These are phyloP conservation scores for Dryocosmus kuriphilus DNA, from an alignment of 2,888 invertebrate species.

Conservation along the genomic window DNA sequence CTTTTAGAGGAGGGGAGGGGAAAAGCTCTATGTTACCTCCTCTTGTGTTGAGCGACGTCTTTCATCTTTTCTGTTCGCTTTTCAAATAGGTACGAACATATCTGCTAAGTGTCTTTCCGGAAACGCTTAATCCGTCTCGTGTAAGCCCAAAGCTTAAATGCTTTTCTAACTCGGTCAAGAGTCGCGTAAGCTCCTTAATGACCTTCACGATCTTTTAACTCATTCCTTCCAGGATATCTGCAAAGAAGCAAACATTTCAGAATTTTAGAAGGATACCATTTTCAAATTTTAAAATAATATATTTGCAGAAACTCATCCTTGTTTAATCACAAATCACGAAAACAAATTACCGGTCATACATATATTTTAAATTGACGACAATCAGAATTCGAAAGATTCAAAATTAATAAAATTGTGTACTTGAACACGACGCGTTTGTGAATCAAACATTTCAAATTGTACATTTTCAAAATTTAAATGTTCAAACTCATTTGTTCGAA, in stretches of 20 bases:
- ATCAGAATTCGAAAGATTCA: too few species aligned
- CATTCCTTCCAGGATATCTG: slow-evolving; percentile 23
- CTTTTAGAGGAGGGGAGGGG: slow-evolving; percentile 1
- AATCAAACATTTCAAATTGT: too few species aligned
- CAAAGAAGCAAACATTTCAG: background rate
- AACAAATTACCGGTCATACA: too few species aligned
- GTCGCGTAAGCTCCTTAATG: slow-evolving; percentile 13
- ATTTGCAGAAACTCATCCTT: too few species aligned
- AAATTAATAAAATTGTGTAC: too few species aligned
- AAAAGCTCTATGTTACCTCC: background rate
- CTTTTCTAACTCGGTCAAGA: slow-evolving; percentile 17
- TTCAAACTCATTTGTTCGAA: too few species aligned
- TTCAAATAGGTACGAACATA: slow-evolving; percentile 3
- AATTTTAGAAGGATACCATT: too few species aligned
- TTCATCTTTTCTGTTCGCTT: background rate
- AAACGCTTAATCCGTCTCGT: slow-evolving; percentile 13
- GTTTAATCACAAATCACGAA: too few species aligned
- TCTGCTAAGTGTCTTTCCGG: slow-evolving; percentile 9
- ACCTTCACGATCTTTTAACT: background rate
- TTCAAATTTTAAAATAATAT: too few species aligned
- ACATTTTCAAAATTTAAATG: too few species aligned
- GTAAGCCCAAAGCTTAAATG: background rate
- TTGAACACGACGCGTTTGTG: too few species aligned
- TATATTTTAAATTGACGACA: too few species aligned
- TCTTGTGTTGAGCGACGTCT: background rate